A percentile compares a stretch with the other conserved stretches of the same genome.
These are phyloP conservation scores for Pitangus sulphuratus DNA, from an alignment of 2,797 vertebrate genomes.

Conservation along the genomic window DNA sequence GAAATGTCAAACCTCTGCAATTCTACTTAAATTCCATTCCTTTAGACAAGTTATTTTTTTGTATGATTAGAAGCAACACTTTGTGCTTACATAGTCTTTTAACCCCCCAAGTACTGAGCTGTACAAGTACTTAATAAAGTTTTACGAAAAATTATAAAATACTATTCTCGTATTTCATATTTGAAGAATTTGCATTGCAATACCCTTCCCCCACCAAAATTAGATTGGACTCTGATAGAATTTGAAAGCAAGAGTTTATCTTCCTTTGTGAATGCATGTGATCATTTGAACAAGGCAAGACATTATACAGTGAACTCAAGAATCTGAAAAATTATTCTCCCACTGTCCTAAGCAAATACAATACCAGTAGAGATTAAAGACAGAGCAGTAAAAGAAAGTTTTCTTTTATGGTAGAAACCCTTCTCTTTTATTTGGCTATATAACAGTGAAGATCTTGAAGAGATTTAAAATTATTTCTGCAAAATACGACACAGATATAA, in stretches of 20 bases:
- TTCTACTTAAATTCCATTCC: background rate
- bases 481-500: background rate
- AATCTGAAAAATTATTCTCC: background rate
- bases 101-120: background rate
- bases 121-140: background rate
- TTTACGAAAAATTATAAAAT: background rate
- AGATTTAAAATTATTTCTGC: background rate
- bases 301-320: background rate
- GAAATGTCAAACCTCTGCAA: background rate
- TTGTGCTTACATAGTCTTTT: background rate
- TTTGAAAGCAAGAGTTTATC: background rate
- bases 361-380: background rate
- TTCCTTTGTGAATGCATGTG: background rate
- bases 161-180: background rate
- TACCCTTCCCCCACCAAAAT: background rate
- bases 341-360: background rate
- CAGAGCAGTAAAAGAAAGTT: background rate
- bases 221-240: background rate
- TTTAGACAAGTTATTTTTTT: background rate
- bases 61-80: background rate
- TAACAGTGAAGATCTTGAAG: background rate
- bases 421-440: background rate
- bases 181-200: background rate
- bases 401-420: background rate
- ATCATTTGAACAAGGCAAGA: background rate